phyloP scores from a whole-genome alignment of 2,888 invertebrate species.

The Drepana falcataria region DNA sequence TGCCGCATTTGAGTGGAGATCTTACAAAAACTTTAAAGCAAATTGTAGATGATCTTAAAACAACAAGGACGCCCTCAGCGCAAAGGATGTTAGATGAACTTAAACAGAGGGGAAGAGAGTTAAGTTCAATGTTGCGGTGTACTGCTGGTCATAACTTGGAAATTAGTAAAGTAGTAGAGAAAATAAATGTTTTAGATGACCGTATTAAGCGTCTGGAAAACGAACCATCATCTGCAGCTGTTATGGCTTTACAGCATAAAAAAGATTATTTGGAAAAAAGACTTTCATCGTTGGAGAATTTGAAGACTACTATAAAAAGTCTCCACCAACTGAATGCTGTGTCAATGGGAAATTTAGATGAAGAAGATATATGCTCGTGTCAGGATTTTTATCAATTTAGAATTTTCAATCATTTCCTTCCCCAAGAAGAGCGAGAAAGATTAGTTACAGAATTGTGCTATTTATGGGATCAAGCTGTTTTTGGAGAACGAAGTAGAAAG shows the following conservation, averaged over 20 bases:
- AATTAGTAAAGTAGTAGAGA: conserved; percentile 54
- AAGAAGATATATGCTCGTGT: conserved; percentile 49
- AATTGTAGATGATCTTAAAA: conserved; percentile 49
- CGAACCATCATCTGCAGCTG: conserved; percentile 48
- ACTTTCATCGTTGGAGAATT: conserved; percentile 47
- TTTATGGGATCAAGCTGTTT: conserved; percentile 60
- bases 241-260: conserved; percentile 50
- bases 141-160: conserved; percentile 51
- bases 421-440: conserved; percentile 48
- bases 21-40: conserved; percentile 57
- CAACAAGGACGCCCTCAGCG: conserved; percentile 28
- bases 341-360: conserved; percentile 26
- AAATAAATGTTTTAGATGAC: conserved; percentile 50
- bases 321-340: conserved; percentile 34
- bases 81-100: conserved; percentile 43
- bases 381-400: conserved; percentile 59
- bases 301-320: conserved; percentile 45
- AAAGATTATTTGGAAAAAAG: conserved; percentile 53
- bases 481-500: conserved; percentile 49
- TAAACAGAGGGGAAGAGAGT: conserved; percentile 42
- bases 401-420: conserved; percentile 62
- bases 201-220: conserved; percentile 47
- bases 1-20: conserved; percentile 41
- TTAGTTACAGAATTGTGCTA: conserved; percentile 61
- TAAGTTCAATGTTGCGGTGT: conserved; percentile 48